Percentiles rank a stretch among this genome's conserved stretches.
Conservation (phyloP, 2,888 invertebrate species). For the Lobophora halterata region DNA sequence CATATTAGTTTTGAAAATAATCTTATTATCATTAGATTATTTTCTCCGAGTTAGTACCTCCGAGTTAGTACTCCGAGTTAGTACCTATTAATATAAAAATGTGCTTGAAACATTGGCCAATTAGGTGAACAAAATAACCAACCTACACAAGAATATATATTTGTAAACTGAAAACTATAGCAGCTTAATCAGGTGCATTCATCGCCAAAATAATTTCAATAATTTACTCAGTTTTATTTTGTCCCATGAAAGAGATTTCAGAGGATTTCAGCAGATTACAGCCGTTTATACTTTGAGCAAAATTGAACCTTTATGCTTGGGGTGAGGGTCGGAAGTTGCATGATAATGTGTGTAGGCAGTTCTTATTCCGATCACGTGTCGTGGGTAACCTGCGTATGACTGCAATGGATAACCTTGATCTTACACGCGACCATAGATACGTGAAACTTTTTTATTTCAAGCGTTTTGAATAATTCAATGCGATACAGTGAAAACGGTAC, state of each 20-base stretch:
- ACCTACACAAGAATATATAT: no score
- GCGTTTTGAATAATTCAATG: conserved; percentile 18
- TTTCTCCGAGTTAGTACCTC: no score
- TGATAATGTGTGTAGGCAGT: not conserved
- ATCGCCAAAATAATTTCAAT: conserved; percentile 16
- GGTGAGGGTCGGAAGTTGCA: conserved; percentile 3
- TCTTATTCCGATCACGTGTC: conserved; percentile 20
- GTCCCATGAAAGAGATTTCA: conserved; percentile 13
- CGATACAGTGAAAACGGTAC: no score
- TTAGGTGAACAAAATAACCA: no score
- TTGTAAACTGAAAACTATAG: not conserved
- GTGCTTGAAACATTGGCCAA: no score
- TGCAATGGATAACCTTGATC: conserved; percentile 30
- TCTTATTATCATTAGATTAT: no score
- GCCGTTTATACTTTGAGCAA: not conserved
- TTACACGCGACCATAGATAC: conserved; percentile 20
- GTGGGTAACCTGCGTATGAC: conserved; percentile 22
- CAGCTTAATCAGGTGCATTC: conserved; percentile 5
- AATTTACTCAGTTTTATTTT: conserved; percentile 17
- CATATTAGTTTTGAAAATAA: no score
- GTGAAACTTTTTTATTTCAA: conserved; percentile 18
- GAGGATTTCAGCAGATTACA: no score
- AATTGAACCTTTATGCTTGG: conserved; percentile 3
- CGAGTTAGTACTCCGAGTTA: no score
- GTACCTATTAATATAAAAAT: no score